phyloP scores from a whole-genome alignment of 2,797 vertebrate genomes.

The Eremophila alpestris region DNA sequence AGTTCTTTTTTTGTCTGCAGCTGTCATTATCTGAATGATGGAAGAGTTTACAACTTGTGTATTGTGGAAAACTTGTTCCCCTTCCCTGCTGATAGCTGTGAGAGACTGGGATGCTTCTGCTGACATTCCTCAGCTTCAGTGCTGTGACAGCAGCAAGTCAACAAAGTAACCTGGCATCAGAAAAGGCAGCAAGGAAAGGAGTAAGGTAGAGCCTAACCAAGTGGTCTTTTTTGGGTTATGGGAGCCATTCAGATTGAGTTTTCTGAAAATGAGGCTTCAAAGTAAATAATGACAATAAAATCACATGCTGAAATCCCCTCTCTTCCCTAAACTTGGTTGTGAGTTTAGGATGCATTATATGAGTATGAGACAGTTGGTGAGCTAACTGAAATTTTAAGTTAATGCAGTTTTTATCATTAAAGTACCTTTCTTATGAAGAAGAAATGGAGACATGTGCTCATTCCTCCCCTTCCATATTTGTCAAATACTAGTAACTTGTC shows the following conservation, averaged over 20 bases:
- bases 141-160: not conserved
- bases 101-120: not conserved
- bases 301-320: not conserved
- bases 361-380: not conserved
- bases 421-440: not conserved
- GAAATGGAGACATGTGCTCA: not conserved
- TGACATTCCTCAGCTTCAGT: not conserved
- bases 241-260: not conserved
- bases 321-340: not conserved
- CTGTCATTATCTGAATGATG: slow-evolving; percentile 39
- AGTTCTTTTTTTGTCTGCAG: slow-evolving; percentile 30
- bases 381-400: not conserved
- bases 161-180: not conserved
- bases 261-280: not conserved
- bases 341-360: not conserved
- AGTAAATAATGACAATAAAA: not conserved
- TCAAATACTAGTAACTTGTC: not conserved
- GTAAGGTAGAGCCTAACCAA: not conserved
- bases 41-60: slow-evolving; percentile 6
- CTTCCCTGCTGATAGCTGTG: not conserved
- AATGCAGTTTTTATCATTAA: not conserved
- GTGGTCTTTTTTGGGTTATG: not conserved
- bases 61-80: slow-evolving; percentile 8
- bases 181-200: not conserved
- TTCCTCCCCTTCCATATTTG: not conserved